These are phyloP conservation scores for Standfussiana lucernea DNA, from an alignment of 2,888 invertebrate species.

Conservation along the genomic window DNA sequence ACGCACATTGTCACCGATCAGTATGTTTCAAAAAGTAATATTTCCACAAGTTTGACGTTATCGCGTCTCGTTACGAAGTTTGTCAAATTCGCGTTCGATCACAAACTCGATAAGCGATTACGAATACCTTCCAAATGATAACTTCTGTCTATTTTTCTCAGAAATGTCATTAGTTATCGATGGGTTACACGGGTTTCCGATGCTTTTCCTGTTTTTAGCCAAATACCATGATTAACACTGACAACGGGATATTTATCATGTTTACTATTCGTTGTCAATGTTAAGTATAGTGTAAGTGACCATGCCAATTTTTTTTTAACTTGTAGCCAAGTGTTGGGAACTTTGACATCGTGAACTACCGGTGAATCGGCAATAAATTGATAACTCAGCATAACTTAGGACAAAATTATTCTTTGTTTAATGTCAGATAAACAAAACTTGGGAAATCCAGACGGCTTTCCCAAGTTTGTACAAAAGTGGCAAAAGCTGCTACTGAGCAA, in stretches of 20 bases:
- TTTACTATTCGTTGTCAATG: no score
- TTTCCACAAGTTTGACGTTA: slow-evolving; percentile 74
- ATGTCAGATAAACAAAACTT: neutral
- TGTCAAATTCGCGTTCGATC: slow-evolving; percentile 70
- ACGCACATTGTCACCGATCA: slow-evolving; percentile 44
- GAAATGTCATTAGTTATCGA: slow-evolving; percentile 17
- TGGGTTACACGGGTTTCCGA: neutral
- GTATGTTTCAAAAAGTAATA: slow-evolving; percentile 72
- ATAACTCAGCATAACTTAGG: neutral
- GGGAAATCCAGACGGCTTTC: no score
- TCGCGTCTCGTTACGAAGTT: slow-evolving; percentile 77
- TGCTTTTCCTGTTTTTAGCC: neutral
- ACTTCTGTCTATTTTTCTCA: slow-evolving; percentile 42
- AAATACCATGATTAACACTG: no score
- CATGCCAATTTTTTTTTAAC: no score
- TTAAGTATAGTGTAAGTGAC: no score
- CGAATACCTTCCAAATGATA: slow-evolving; percentile 44
- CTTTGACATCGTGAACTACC: neutral
- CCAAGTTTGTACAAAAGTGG: neutral
- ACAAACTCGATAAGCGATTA: slow-evolving; percentile 58
- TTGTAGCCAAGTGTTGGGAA: neutral
- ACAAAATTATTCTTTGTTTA: neutral
- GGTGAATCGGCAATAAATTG: neutral
- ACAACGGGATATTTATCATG: no score
- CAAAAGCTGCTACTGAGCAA: neutral